Base-by-base conservation (phyloP, 2,797 vertebrate genomes). In the Arnoldichthys spilopterus region DNA sequence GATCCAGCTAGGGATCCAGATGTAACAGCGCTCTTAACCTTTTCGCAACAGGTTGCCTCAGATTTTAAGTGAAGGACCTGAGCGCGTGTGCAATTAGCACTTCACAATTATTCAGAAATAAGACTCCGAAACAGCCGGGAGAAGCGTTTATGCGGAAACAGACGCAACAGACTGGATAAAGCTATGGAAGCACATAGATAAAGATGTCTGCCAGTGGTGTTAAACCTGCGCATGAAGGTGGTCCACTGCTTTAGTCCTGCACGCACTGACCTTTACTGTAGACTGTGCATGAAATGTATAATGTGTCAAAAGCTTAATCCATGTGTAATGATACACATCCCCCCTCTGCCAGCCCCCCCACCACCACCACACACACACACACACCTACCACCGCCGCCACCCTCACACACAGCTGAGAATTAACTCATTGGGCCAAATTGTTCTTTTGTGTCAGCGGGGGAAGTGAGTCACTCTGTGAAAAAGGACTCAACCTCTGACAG, bases 391-490 rank as follows among this genome's bases (percentile, higher is more conserved):
- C 78, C 28, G 32, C 30, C 58, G 0, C 59, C 59, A 62, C 78
- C 28, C 40, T 62, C 32, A 18, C 34, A 26, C 76, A 43, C 49
- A 79, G 58, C 77, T 74, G 77, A 79, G 53, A 45, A 79, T 4
- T 16, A 20, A 58, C 71, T 68, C 75, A 30, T 28, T n/a, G 63
- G 77, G 53, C 34, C 66, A 69, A 69, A 85, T 72, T 70, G 49
- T 43, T 63, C 28, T 77, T 74, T 70, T 81, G 49, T 78, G 59
- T 40, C 66, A 68, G 66, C 13, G 15, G 32, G 80, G 80, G 75
- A 84, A 82, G 62, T 73, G 81, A 86, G 43, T 86, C 81, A 82
- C 45, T 20, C 40, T 4, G 56, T 51, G 67, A 76, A 77, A 67
- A 72, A 76, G 72, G 72, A 78, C 67, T 81, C 69, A 68, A 51